phyloP scores from a whole-genome alignment of 2,113 vertebrate genomes.

The Leuciscus idus region DNA sequence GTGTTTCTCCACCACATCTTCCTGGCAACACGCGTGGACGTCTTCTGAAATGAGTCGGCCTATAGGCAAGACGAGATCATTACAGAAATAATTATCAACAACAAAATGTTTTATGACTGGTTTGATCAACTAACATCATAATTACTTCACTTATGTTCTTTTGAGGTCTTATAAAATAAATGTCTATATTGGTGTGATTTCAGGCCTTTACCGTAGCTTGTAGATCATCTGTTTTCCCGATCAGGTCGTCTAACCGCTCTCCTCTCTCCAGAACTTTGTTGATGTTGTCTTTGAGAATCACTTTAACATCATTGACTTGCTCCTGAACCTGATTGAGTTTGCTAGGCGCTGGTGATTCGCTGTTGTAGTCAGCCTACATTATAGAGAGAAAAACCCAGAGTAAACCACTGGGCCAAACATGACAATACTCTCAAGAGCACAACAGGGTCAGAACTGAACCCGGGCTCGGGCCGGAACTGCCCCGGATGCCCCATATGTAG shows the following conservation, averaged over 20 bases:
- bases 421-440: neutral
- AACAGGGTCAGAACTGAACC: neutral
- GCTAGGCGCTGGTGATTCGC: constrained; percentile 56
- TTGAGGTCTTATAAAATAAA: neutral
- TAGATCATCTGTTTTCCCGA: constrained; percentile 74
- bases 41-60: constrained; percentile 80
- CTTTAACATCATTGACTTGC: constrained; percentile 84
- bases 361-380: constrained; percentile 65
- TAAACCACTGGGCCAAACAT: neutral
- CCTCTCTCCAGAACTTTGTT: constrained; percentile 82
- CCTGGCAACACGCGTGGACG: constrained; percentile 73
- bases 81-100: constrained; percentile 45
- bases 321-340: constrained; percentile 73
- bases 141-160: neutral
- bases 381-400: neutral
- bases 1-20: constrained; percentile 84
- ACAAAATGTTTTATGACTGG: constrained; percentile 12
- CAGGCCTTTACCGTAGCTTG: constrained; percentile 76
- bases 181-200: neutral
- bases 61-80: constrained; percentile 54
- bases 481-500: too few relatives aligned
- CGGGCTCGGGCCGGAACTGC: too few relatives aligned
- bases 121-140: neutral
- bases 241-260: constrained; percentile 75
- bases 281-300: constrained; percentile 83